Evolutionary conservation across 2,113 vertebrate species (phyloP).

Genomic region (Ia io): DNA sequence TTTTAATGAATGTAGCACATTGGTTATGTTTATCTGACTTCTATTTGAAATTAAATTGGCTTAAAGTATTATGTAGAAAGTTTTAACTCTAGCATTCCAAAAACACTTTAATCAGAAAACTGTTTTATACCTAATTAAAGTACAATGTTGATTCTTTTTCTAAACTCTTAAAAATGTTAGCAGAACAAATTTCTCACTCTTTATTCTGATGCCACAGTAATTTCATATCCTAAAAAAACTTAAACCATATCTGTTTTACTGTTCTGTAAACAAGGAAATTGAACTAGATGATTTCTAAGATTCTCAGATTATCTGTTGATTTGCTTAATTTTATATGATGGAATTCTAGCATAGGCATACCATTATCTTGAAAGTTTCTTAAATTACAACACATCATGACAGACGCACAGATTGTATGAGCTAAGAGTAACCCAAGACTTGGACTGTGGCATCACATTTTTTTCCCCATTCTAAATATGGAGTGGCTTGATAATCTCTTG

Average conservation of each 20-base stretch:
- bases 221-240: not conserved
- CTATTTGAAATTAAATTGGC: constrained; percentile 48
- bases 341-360: not conserved
- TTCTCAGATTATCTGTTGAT: not conserved
- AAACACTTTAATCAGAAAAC: constrained; percentile 39
- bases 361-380: not conserved
- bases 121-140: constrained; percentile 37
- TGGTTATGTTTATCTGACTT: constrained; percentile 52
- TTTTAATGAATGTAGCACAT: constrained; percentile 45
- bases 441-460: not conserved
- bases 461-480: not conserved
- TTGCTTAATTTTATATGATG: constrained; percentile 12
- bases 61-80: constrained; percentile 51
- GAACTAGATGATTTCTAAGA: not conserved
- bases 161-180: constrained; percentile 47
- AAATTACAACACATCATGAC: not conserved
- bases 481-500: not conserved
- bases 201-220: not conserved
- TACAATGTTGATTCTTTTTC: constrained; percentile 25
- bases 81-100: constrained; percentile 55
- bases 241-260: constrained; percentile 42
- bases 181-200: constrained; percentile 37
- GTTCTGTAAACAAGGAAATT: constrained; percentile 23
- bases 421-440: not conserved
- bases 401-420: not conserved